Evolutionary conservation across 2,113 vertebrate genomes (phyloP).

Genomic region (Corydoras sp.): DNA sequence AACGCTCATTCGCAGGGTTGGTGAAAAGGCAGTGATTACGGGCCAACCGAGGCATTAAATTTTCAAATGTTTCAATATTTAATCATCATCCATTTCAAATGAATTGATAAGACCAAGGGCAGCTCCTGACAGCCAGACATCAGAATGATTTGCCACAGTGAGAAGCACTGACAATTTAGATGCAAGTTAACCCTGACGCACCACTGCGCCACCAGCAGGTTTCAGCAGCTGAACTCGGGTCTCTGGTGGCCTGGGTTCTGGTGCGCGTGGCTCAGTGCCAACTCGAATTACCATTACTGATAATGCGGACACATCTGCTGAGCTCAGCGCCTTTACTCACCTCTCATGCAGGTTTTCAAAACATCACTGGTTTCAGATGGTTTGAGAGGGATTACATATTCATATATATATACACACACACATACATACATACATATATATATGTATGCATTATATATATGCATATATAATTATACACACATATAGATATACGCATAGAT

Average conservation of each 20-base stretch:
- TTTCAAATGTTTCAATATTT: slow-evolving; percentile 61
- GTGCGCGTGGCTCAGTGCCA: slow-evolving; percentile 16
- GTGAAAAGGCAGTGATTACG: slow-evolving; percentile 22
- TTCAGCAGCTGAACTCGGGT: not conserved
- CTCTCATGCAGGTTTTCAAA: not conserved
- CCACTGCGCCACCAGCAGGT: not conserved
- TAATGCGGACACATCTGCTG: not conserved
- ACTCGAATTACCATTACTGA: slow-evolving; percentile 20
- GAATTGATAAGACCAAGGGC: slow-evolving; percentile 47
- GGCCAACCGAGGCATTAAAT: slow-evolving; percentile 44
- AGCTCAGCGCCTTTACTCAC: not conserved
- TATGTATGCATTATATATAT: too few species aligned
- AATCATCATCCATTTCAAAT: slow-evolving; percentile 42
- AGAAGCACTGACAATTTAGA: slow-evolving; percentile 11
- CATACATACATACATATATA: too few species aligned
- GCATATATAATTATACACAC: too few species aligned
- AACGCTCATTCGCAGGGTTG: not conserved
- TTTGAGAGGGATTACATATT: too few species aligned
- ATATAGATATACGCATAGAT: too few species aligned
- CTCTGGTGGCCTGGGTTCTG: slow-evolving; percentile 1
- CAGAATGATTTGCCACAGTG: slow-evolving; percentile 34
- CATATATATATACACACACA: too few species aligned
- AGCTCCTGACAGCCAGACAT: slow-evolving; percentile 41
- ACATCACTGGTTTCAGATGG: too few species aligned
- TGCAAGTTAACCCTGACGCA: slow-evolving; percentile 8